A percentile compares a stretch with the other conserved stretches of the same genome.
Evolutionary conservation across 2,888 invertebrate species (phyloP).

Genomic region (Lathronympha strigana): DNA sequence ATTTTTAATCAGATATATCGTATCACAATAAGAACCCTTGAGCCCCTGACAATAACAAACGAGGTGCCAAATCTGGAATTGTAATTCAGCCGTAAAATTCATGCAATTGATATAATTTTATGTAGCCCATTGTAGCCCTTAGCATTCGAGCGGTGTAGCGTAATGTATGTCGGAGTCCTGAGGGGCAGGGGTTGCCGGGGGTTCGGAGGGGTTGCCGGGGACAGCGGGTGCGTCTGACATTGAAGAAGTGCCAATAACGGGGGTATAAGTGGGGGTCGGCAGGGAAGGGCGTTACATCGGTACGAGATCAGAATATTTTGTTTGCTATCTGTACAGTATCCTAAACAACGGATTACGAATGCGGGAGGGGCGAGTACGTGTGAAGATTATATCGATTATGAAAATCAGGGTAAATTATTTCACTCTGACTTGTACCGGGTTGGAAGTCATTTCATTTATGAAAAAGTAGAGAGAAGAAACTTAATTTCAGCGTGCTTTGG

Average conservation of each 20-base stretch:
- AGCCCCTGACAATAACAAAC: slow-evolving; percentile 49
- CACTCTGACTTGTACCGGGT: slow-evolving; percentile 7
- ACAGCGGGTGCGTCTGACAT: slow-evolving; percentile 80
- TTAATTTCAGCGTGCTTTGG: no score
- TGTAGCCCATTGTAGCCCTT: slow-evolving; percentile 66
- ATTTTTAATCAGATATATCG: slow-evolving; percentile 35
- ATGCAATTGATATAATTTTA: slow-evolving; percentile 81
- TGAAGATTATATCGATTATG: slow-evolving; percentile 39
- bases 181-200: slow-evolving; percentile 47
- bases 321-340: slow-evolving; percentile 64
- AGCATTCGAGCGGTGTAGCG: slow-evolving; percentile 76
- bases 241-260: slow-evolving; percentile 85
- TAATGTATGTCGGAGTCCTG: slow-evolving; percentile 74
- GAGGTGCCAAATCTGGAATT: slow-evolving; percentile 73
- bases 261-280: slow-evolving; percentile 82
- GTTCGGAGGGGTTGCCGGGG: slow-evolving; percentile 8
- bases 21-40: slow-evolving; percentile 30
- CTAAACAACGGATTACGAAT: slow-evolving; percentile 83
- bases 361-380: slow-evolving; percentile 64
- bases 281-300: slow-evolving; percentile 78
- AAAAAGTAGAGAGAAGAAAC: neutral
- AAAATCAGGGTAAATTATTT: slow-evolving; percentile 31
- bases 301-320: slow-evolving; percentile 84
- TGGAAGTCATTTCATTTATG: neutral
- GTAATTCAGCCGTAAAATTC: slow-evolving; percentile 77